A percentile compares a stretch with the other conserved stretches of the same genome.
phyloP scores from a whole-genome alignment of 2,888 invertebrate species.

The Apamea sordens region DNA sequence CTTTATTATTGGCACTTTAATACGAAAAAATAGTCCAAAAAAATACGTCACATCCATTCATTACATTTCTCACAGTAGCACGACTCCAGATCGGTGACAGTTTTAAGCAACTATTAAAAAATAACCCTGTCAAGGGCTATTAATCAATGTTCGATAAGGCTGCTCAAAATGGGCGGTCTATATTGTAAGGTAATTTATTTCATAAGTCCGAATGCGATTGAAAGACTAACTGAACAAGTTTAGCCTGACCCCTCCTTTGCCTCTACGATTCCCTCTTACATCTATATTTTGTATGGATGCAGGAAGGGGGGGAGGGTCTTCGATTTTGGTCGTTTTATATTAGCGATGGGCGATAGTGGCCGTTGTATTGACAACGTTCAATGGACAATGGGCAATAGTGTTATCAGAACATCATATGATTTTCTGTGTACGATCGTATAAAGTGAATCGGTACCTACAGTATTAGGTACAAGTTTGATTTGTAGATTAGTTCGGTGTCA shows the following conservation, averaged over 20 bases:
- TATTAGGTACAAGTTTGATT: constrained; percentile 46
- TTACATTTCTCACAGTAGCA: constrained; percentile 52
- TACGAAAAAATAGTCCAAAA: background rate
- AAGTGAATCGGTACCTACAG: constrained; percentile 46
- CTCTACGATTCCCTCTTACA: constrained; percentile 7
- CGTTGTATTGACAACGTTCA: constrained; percentile 77
- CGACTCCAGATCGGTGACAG: constrained; percentile 72
- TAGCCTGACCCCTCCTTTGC: constrained; percentile 53
- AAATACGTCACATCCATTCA: constrained; percentile 29
- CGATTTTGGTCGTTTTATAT: constrained; percentile 72
- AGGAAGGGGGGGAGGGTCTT: constrained; percentile 63
- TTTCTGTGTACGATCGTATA: constrained; percentile 59
- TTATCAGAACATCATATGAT: constrained; percentile 75
- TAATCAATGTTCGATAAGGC: constrained; percentile 88
- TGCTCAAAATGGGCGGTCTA: constrained; percentile 85
- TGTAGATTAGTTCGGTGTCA: constrained; percentile 10
- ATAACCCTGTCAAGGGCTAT: constrained; percentile 85
- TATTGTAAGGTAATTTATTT: constrained; percentile 86
- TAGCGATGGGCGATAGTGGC: constrained; percentile 79
- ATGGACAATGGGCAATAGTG: constrained; percentile 80
- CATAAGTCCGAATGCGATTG: constrained; percentile 78
- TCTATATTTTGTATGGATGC: constrained; percentile 19
- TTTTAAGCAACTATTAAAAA: constrained; percentile 83
- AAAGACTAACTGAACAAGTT: constrained; percentile 72
- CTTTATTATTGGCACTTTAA: constrained; percentile 17